Percentiles rank a stretch among this genome's conserved stretches.
These are phyloP conservation scores for Paratrypauchen microcephalus DNA, from an alignment of 2,797 vertebrate genomes.

Conservation along the genomic window DNA sequence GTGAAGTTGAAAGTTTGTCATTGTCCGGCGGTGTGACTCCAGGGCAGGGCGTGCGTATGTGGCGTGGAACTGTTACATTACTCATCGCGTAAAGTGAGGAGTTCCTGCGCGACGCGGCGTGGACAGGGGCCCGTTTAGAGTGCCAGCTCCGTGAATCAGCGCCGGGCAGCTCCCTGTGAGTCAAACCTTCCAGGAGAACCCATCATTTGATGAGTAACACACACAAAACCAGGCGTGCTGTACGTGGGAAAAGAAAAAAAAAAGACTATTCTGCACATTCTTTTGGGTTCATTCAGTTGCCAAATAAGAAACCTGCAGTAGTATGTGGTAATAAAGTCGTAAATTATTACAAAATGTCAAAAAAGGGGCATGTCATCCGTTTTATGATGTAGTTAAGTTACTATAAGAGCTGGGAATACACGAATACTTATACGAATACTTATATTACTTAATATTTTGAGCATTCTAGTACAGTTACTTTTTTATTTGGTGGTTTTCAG, in stretches of 20 bases:
- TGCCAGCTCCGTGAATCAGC: not conserved
- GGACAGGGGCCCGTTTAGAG: not conserved
- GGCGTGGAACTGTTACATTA: not conserved
- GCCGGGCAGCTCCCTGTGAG: not conserved
- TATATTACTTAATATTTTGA: no score
- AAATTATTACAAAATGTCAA: no score
- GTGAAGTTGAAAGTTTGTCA: not conserved
- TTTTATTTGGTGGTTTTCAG: no score
- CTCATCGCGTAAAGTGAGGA: not conserved
- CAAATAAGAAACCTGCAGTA: no score
- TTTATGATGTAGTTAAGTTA: no score
- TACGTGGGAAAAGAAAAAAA: not conserved
- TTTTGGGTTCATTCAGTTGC: not conserved
- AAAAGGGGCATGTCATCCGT: no score
- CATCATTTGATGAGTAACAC: not conserved
- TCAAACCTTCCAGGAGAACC: not conserved
- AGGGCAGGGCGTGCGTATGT: not conserved
- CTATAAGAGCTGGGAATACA: no score
- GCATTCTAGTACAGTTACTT: no score
- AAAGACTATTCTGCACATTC: not conserved
- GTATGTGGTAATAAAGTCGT: no score
- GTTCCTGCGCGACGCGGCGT: not conserved
- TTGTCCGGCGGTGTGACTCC: not conserved
- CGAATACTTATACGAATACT: no score
- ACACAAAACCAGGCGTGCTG: not conserved